Conservation (phyloP, 2,797 vertebrate genomes). For the Kryptolebias ocellatus region DNA sequence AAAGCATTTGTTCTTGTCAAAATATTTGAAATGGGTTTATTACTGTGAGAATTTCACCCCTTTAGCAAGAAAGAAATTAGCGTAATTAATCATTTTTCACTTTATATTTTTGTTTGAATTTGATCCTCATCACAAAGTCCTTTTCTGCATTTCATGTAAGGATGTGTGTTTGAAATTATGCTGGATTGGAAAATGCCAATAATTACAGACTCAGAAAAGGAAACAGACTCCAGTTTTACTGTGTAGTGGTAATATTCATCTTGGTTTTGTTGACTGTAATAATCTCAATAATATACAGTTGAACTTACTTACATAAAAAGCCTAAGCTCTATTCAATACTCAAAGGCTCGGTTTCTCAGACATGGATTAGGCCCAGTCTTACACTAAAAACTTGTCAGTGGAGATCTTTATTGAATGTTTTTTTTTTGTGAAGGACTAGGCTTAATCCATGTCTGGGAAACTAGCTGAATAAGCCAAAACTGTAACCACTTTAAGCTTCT, state of each 20-base stretch:
- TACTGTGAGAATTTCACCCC: too few species aligned
- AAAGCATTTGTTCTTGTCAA: too few species aligned
- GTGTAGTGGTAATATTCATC: background rate
- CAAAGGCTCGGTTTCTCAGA: background rate
- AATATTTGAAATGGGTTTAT: too few species aligned
- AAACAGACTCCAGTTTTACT: background rate
- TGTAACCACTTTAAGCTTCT: constrained; percentile 6
- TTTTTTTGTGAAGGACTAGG: background rate
- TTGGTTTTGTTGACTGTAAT: background rate
- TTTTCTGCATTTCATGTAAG: background rate
- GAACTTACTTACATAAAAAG: background rate
- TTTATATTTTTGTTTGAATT: background rate
- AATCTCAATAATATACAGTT: background rate
- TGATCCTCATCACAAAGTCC: too few species aligned
- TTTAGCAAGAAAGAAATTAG: constrained; percentile 13
- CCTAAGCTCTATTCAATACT: constrained; percentile 2
- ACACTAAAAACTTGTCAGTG: constrained; percentile 4
- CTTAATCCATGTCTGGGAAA: constrained; percentile 10
- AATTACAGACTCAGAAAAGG: background rate
- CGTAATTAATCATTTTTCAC: constrained; percentile 33
- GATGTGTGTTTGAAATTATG: too few species aligned
- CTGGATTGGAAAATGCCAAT: background rate
- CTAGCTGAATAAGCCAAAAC: background rate
- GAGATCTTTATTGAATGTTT: constrained; percentile 6
- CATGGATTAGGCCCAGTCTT: background rate